Evolutionary conservation across 2,888 invertebrate species (phyloP), one percentile per base, ranked within the genome.

Genomic region (Notodonta ziczac): DNA sequence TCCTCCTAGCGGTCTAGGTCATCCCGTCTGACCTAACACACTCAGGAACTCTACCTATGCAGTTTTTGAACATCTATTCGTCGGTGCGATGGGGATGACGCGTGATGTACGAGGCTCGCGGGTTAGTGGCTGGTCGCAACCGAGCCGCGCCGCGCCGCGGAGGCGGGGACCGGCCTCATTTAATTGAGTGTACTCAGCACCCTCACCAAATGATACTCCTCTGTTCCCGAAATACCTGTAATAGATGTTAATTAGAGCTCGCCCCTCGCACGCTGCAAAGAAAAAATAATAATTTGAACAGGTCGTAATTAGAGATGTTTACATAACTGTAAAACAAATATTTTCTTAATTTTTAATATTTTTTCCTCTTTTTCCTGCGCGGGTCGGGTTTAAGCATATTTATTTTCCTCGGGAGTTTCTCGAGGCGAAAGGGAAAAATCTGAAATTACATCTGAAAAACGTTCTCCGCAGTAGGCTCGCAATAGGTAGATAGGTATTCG

Each of bases 231-330:
- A 90, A 90, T 92, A 91, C 91, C 90, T 90, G 89, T 90, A 93
- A 91, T 92, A 91, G 91, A 93, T 90, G 92, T 91, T 92, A 92
- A 93, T 93, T 92, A 92, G 87, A 88, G 83, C 84, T 85, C 87
- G 84, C 86, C 81, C 85, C 80, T 76, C 75, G 85, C 82, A 80
- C 86, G 80, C 80, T 81, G 87, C 86, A 84, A 86, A 88, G 88
- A 87, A 88, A 91, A 92, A 91, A 91, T 85, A 88, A 91, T 91
- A 91, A 93, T 92, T 92, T 90, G 90, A 90, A 90, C 91, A 90
- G 87, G 89, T 88, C 91, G 92, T 92, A 93, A 93, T 93, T 92
- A 93, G 90, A 93, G 89, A 90, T 92, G 93, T 93, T 93, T 91
- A 89, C 91, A 89, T 87, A 90, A 90, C 88, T 89, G 91, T 90